These are phyloP conservation scores for Copsychus sechellarum DNA, from an alignment of 2,113 vertebrate genomes.

Conservation along the genomic window DNA sequence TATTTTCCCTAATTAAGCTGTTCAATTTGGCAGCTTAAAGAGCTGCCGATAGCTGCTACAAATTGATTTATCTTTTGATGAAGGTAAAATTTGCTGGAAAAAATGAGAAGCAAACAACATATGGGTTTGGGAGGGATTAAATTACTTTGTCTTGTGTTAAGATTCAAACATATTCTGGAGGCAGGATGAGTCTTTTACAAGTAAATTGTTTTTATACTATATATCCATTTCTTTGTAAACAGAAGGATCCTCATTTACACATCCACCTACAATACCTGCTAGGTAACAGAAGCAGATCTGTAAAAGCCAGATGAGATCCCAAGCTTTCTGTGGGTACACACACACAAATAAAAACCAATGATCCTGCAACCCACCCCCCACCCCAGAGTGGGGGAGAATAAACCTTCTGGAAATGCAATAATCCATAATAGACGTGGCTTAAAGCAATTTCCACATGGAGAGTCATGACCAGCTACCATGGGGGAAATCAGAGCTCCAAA, in stretches of 20 bases:
- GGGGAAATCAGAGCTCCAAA: background rate
- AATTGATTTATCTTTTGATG: constrained; percentile 74
- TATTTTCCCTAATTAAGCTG: constrained; percentile 66
- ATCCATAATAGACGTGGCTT: background rate
- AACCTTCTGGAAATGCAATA: background rate
- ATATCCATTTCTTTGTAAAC: constrained; percentile 51
- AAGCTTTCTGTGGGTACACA: background rate
- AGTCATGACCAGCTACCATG: rapidly evolving
- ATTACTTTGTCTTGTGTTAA: constrained; percentile 60
- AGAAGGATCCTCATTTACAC: constrained; percentile 53
- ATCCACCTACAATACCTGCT: constrained; percentile 58
- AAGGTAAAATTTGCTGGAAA: constrained; percentile 72
- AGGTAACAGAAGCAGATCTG: constrained; percentile 21
- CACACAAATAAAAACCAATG: constrained; percentile 30
- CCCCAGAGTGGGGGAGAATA: background rate
- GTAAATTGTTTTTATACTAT: constrained; percentile 62
- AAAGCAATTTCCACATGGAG: background rate
- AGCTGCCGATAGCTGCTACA: constrained; percentile 73
- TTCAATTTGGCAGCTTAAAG: constrained; percentile 55
- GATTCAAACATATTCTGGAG: constrained; percentile 47
- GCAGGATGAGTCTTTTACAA: constrained; percentile 45
- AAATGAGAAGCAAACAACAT: constrained; percentile 62
- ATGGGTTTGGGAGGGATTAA: constrained; percentile 54
- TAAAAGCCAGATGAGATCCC: constrained; percentile 27
- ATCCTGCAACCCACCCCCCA: background rate